These are phyloP conservation scores for Otolemur garnettii DNA, from an alignment of 2,113 vertebrate species.

Conservation along the genomic window DNA sequence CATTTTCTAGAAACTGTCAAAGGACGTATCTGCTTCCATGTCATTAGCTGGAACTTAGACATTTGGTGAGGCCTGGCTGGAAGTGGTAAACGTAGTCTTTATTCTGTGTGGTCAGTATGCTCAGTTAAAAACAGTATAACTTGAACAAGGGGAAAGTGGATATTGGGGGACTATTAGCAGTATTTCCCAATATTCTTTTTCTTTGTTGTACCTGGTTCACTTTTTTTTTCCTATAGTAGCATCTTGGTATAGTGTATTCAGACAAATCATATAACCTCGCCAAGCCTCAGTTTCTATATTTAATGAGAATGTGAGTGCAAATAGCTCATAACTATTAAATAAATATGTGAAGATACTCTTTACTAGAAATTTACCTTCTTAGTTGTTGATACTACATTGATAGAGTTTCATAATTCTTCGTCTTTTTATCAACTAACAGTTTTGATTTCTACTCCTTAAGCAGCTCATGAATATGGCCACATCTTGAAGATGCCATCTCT, in stretches of 20 bases:
- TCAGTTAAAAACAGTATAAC: neutral
- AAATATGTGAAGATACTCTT: neutral
- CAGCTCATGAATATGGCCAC: neutral
- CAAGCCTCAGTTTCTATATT: neutral
- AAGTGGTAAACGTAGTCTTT: neutral
- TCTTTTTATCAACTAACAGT: neutral
- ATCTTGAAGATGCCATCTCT: neutral
- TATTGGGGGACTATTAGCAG: neutral
- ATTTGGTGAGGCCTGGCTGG: neutral
- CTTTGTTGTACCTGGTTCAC: neutral
- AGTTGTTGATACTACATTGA: conserved; percentile 36
- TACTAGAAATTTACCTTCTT: neutral
- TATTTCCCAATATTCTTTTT: neutral
- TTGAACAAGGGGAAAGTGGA: neutral
- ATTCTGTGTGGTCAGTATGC: neutral
- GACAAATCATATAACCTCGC: neutral
- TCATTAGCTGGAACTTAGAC: neutral
- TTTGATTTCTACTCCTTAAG: conserved; percentile 39
- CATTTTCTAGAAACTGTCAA: conserved; percentile 18
- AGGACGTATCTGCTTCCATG: neutral
- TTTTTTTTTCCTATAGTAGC: neutral
- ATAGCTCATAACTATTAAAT: neutral
- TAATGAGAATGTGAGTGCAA: conserved; percentile 2
- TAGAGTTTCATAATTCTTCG: neutral
- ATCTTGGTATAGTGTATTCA: neutral